phyloP scores from a whole-genome alignment of 2,888 invertebrate genomes.

The Pediacus dermestoides region DNA sequence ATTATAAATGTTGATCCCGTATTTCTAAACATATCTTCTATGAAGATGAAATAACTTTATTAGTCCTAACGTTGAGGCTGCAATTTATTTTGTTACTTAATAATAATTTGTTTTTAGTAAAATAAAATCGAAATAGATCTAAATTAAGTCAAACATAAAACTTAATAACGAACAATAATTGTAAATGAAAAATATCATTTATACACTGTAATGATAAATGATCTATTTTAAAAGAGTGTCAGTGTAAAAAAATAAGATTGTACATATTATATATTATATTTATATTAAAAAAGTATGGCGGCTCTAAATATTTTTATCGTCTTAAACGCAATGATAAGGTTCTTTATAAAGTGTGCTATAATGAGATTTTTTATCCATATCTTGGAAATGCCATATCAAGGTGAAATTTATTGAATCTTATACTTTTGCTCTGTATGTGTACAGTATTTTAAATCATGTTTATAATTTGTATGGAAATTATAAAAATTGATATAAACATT shows the following conservation, averaged over 20 bases:
- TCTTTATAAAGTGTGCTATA: slow-evolving; percentile 45
- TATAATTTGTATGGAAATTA: slow-evolving; percentile 80
- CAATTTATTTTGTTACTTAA: slow-evolving; percentile 18
- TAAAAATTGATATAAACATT: slow-evolving; percentile 49
- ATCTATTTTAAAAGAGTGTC: slow-evolving; percentile 43
- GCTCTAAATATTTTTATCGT: slow-evolving; percentile 47
- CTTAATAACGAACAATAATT: slow-evolving; percentile 24
- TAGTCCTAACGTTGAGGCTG: slow-evolving; percentile 19
- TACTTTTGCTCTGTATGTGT: slow-evolving; percentile 56
- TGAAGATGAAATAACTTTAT: slow-evolving; percentile 36
- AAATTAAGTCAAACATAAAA: slow-evolving; percentile 1
- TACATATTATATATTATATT: slow-evolving; percentile 41
- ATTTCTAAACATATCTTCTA: slow-evolving; percentile 41
- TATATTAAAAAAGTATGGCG: slow-evolving; percentile 43
- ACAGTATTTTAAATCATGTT: slow-evolving; percentile 80
- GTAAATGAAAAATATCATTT: slow-evolving; percentile 23
- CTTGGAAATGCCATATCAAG: slow-evolving; percentile 51
- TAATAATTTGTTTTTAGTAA: slow-evolving; percentile 13
- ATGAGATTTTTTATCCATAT: slow-evolving; percentile 48
- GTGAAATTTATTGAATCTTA: slow-evolving; percentile 43
- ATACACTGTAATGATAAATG: slow-evolving; percentile 27
- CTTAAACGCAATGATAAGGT: slow-evolving; percentile 36
- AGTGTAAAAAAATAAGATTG: slow-evolving; percentile 41
- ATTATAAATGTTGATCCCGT: too few species aligned
- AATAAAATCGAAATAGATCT: slow-evolving; percentile 1